Base-by-base conservation (phyloP, 2,888 invertebrate genomes). In the Eubasilissa splendida region DNA sequence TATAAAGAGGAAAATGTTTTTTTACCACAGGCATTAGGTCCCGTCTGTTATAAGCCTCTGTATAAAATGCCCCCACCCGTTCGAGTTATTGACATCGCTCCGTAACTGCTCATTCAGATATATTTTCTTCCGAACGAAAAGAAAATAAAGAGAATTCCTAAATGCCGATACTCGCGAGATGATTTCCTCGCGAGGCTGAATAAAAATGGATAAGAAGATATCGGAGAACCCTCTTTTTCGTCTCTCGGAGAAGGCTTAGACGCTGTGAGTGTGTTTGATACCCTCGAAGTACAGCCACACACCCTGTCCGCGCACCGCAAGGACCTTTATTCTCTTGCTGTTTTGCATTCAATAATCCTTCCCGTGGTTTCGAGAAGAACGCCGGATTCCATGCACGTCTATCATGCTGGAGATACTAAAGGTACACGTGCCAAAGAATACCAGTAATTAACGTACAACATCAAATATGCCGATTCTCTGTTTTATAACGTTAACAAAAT, bases 161-260 rank as follows among this genome's bases (percentile, higher is more conserved):
- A 78, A 81, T 66, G 80, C 74, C 73, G 71, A 81, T 81, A 66
- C 80, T 78, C 56, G 58, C 75, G 74, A 79, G 79, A 79, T 79
- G 65, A 79, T 81, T 75, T 78, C 75, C 70, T 76, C 58, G 14
- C 68, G 52, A 54, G 54, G 31, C 66, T 66, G 76, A 81, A 81
- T 79, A 81, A 81, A 79, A 81, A 80, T 79, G 78, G 70, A 79
- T 81, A 78, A 78, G 81, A 68, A 75, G 79, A 75, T 81, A 81
- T 81, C 60, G 68, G 70, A 59, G 54, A 79, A 79, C 52, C 59
- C 79, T 53, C 63, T n/a, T 68, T 77, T 77, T 42, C 56, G 76
- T 76, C 53, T 73, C 42, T 75, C 12, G 56, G 53, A 58, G 71
- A 74, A 74, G 66, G 79, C 74, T 66, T 79, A 54, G 53, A 9